Evolutionary conservation across 1,140 invertebrate species (phyloP).

Genomic region (Proales similis): DNA sequence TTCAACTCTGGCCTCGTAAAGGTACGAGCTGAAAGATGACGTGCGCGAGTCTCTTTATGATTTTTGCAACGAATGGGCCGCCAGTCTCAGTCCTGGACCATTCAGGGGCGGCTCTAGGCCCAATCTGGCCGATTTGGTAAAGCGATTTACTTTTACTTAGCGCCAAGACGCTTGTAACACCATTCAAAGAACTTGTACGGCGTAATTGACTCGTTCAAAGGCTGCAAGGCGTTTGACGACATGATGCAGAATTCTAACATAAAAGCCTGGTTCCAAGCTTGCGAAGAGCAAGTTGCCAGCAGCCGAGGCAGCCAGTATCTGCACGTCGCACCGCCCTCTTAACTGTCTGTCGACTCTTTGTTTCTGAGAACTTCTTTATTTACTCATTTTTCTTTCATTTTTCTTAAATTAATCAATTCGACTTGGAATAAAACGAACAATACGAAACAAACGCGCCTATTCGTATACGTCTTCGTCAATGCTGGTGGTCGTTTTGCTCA

Average conservation of each 20-base stretch:
- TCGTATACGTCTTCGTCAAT: no score
- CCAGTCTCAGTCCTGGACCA: conserved; percentile 62
- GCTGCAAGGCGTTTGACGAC: conserved; percentile 82
- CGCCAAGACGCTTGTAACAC: conserved; percentile 1
- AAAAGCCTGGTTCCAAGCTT: conserved; percentile 55
- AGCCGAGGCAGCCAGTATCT: conserved; percentile 42
- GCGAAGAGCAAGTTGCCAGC: conserved; percentile 49
- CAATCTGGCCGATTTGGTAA: conserved; percentile 77
- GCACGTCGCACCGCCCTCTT: background rate
- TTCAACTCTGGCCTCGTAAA: conserved; percentile 47
- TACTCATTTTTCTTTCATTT: background rate
- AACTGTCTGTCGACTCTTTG: conserved; percentile 5
- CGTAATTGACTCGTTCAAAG: conserved; percentile 85
- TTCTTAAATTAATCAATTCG: conserved; percentile 3
- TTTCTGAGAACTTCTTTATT: conserved; percentile 20
- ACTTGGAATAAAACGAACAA: conserved; percentile 18
- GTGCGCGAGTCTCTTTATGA: conserved; percentile 82
- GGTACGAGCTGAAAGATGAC: conserved; percentile 75
- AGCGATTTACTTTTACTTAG: conserved; percentile 11
- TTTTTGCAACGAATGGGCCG: conserved; percentile 71
- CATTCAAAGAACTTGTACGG: conserved; percentile 71
- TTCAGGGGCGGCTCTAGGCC: conserved; percentile 77
- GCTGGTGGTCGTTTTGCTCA: no score
- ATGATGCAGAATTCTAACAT: conserved; percentile 66
- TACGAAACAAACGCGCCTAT: no score